These are phyloP conservation scores for Seira musarum DNA, from an alignment of 2,888 invertebrate genomes.

Conservation along the genomic window DNA sequence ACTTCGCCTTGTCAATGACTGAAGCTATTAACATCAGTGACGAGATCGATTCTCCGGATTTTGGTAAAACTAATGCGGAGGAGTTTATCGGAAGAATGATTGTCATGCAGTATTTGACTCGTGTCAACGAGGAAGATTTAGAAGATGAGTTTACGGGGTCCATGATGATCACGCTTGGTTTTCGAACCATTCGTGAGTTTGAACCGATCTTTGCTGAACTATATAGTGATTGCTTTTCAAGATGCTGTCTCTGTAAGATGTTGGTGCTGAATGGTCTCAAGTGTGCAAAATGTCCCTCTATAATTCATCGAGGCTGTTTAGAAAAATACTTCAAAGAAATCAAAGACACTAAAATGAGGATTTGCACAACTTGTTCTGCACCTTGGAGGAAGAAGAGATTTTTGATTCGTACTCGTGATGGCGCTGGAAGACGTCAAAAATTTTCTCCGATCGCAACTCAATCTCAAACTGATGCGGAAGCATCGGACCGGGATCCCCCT, in stretches of 20 bases:
- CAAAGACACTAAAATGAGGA: no score
- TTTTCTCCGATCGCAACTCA: neutral
- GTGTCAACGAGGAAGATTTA: slow-evolving; percentile 54
- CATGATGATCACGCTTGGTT: slow-evolving; percentile 63
- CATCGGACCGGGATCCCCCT: neutral
- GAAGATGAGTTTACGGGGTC: no score
- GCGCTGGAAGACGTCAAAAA: neutral
- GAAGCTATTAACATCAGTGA: slow-evolving; percentile 63
- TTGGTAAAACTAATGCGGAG: slow-evolving; percentile 55
- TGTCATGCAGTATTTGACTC: slow-evolving; percentile 61
- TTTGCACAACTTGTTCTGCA: slow-evolving; percentile 37
- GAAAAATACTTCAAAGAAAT: slow-evolving; percentile 37
- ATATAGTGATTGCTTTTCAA: slow-evolving; percentile 51
- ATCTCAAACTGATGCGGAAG: neutral
- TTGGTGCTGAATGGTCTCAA: slow-evolving; percentile 55
- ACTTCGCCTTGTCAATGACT: slow-evolving; percentile 59
- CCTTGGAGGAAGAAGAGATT: slow-evolving; percentile 48
- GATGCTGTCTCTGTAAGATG: slow-evolving; percentile 53
- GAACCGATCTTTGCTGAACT: slow-evolving; percentile 56
- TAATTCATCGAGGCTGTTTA: slow-evolving; percentile 53
- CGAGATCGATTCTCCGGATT: slow-evolving; percentile 54
- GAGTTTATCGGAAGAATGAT: slow-evolving; percentile 65
- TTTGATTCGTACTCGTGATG: slow-evolving; percentile 25
- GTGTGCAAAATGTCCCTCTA: slow-evolving; percentile 49
- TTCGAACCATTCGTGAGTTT: slow-evolving; percentile 63